phyloP scores from a whole-genome alignment of 2,113 vertebrate species.

The Candoia aspera region DNA sequence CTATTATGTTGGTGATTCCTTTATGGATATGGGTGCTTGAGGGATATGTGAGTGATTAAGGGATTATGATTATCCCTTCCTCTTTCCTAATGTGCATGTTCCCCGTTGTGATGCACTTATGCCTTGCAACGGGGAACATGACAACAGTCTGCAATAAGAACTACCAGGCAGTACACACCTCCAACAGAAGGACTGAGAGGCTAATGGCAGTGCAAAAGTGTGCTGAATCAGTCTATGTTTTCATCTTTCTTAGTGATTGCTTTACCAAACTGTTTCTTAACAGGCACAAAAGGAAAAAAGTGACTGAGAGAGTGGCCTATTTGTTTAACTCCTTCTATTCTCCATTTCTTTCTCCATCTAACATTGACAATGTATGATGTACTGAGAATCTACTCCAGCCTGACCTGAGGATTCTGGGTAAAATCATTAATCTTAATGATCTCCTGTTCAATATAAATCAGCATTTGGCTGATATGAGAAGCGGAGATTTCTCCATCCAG shows the following conservation, averaged over 20 bases:
- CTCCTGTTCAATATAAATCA: constrained; percentile 72
- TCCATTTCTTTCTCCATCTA: constrained; percentile 51
- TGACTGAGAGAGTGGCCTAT: constrained; percentile 41
- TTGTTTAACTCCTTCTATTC: constrained; percentile 46
- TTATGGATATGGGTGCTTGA: too few relatives aligned
- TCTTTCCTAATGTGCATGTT: too few relatives aligned
- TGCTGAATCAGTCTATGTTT: constrained; percentile 19
- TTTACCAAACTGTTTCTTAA: constrained; percentile 69
- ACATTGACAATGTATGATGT: constrained; percentile 44
- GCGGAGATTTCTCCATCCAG: constrained; percentile 73
- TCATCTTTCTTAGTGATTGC: constrained; percentile 29
- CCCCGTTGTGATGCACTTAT: too few relatives aligned
- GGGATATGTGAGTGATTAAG: too few relatives aligned
- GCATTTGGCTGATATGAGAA: constrained; percentile 67
- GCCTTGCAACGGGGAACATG: too few relatives aligned
- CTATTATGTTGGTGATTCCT: too few relatives aligned
- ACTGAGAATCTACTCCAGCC: constrained; percentile 64
- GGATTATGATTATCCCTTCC: too few relatives aligned
- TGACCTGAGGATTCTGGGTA: constrained; percentile 69
- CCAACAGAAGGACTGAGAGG: neutral
- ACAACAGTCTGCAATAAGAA: too few relatives aligned
- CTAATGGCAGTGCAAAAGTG: neutral
- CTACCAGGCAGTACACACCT: neutral
- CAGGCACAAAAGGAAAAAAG: constrained; percentile 59
- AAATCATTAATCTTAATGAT: constrained; percentile 74